Percentiles rank a stretch among this genome's conserved stretches.
Evolutionary conservation across 2,888 invertebrate genomes (phyloP).

Genomic region (Eristalis arbustorum): DNA sequence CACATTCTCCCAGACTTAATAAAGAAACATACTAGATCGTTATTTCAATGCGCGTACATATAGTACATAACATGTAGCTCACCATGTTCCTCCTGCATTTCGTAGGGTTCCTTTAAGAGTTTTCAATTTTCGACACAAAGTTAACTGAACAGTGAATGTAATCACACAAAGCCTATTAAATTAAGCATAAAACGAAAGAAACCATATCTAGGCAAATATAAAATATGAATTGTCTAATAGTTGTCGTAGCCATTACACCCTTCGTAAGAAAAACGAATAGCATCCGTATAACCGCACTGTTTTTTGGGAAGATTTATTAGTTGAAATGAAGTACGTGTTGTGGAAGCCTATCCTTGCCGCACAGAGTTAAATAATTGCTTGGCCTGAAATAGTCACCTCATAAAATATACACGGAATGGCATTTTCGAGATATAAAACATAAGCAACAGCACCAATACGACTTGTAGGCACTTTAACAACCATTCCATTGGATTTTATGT

Average conservation of each 20-base stretch:
- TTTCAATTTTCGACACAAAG: not conserved
- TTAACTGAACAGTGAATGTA: not conserved
- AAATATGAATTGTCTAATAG: conserved; percentile 48
- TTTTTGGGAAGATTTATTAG: conserved; percentile 43
- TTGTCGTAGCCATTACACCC: conserved; percentile 27
- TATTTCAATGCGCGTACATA: no score
- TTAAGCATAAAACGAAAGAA: conserved; percentile 36
- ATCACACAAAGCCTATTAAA: conserved; percentile 42
- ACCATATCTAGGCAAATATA: conserved; percentile 29
- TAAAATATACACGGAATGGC: conserved; percentile 49
- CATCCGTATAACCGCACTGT: conserved; percentile 11
- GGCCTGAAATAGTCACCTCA: conserved; percentile 41
- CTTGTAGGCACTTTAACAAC: conserved; percentile 23
- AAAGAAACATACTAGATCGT: no score
- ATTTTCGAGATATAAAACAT: conserved; percentile 51
- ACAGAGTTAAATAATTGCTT: conserved; percentile 40
- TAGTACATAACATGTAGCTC: no score
- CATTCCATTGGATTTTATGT: conserved; percentile 22
- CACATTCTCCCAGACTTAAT: no score
- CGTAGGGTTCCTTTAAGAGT: not conserved
- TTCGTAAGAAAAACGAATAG: not conserved
- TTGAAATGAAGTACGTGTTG: conserved; percentile 29
- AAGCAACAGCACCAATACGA: conserved; percentile 51
- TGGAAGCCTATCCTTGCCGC: conserved; percentile 28
- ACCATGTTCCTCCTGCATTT: no score